phyloP scores from a whole-genome alignment of 2,888 invertebrate genomes.

The Mythimna albipuncta region DNA sequence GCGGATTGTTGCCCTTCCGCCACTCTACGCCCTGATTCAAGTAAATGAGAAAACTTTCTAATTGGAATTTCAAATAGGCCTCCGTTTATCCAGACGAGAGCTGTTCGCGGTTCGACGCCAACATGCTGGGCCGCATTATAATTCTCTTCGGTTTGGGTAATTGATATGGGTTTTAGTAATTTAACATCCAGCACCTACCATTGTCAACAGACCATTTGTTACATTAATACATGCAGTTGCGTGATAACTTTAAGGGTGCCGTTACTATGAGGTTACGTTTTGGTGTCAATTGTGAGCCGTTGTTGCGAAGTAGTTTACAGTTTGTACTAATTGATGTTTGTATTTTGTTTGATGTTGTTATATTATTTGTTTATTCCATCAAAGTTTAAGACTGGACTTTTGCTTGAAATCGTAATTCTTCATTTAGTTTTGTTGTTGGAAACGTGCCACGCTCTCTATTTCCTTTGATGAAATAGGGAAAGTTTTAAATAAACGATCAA shows the following conservation, averaged over 20 bases:
- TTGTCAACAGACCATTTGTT: conserved; percentile 60
- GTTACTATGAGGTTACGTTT: conserved; percentile 25
- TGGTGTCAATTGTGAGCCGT: conserved; percentile 19
- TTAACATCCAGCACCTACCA: conserved; percentile 54
- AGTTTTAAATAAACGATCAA: conserved; percentile 36
- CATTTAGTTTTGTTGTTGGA: conserved; percentile 17
- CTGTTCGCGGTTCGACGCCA: conserved; percentile 83
- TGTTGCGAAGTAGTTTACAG: conserved; percentile 19
- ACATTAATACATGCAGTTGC: conserved; percentile 57
- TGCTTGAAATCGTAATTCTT: conserved; percentile 11
- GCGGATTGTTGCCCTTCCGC: conserved; percentile 89
- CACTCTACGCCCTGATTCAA: conserved; percentile 88
- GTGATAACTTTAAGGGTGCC: conserved; percentile 49
- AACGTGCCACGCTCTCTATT: conserved; percentile 6
- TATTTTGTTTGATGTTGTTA: conserved; percentile 27
- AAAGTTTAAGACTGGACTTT: conserved; percentile 7
- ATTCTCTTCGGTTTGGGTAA: conserved; percentile 76
- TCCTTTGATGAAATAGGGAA: conserved; percentile 25
- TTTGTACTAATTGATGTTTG: conserved; percentile 31
- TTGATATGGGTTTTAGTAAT: conserved; percentile 75
- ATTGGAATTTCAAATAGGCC: conserved; percentile 90
- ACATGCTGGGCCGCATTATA: conserved; percentile 80
- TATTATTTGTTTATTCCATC: conserved; percentile 13
- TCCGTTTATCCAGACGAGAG: conserved; percentile 87
- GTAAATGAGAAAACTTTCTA: conserved; percentile 91